Evolutionary conservation across 2,113 vertebrate genomes (phyloP).

Genomic region (Nanger granti): DNA sequence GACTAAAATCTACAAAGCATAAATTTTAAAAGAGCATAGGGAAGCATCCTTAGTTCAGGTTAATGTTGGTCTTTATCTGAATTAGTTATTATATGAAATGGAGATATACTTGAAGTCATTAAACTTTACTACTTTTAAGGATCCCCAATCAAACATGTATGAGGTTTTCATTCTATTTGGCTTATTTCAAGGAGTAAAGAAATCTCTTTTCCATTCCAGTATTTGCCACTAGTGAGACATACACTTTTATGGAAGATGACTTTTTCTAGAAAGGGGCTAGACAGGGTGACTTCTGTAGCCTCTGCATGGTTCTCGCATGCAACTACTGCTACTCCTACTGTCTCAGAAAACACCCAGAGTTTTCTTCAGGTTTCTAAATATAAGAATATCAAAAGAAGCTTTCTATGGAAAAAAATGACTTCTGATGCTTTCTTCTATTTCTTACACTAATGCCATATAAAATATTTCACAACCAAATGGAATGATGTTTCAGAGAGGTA

Average conservation of each 20-base stretch:
- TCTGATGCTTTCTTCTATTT: background rate
- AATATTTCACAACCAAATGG: background rate
- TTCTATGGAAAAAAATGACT: background rate
- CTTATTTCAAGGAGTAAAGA: background rate
- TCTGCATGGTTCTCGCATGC: rapidly evolving
- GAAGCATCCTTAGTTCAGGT: background rate
- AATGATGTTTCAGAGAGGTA: background rate
- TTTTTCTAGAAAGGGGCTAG: background rate
- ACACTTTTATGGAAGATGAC: background rate
- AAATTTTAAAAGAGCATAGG: background rate
- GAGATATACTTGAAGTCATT: background rate
- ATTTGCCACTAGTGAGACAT: background rate
- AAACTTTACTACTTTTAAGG: background rate
- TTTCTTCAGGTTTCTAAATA: background rate
- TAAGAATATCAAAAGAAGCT: background rate
- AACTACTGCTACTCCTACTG: background rate
- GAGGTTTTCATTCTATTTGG: background rate
- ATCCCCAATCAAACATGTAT: background rate
- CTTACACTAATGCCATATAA: background rate
- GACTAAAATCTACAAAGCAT: conserved; percentile 86
- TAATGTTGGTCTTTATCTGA: background rate
- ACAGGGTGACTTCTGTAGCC: background rate
- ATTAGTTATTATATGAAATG: background rate
- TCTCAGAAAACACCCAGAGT: background rate
- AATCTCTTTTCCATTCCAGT: background rate